A percentile compares a stretch with the other conserved stretches of the same genome.
These are phyloP conservation scores for Macrochelys suwanniensis DNA, from an alignment of 2,797 vertebrate species.

Conservation along the genomic window DNA sequence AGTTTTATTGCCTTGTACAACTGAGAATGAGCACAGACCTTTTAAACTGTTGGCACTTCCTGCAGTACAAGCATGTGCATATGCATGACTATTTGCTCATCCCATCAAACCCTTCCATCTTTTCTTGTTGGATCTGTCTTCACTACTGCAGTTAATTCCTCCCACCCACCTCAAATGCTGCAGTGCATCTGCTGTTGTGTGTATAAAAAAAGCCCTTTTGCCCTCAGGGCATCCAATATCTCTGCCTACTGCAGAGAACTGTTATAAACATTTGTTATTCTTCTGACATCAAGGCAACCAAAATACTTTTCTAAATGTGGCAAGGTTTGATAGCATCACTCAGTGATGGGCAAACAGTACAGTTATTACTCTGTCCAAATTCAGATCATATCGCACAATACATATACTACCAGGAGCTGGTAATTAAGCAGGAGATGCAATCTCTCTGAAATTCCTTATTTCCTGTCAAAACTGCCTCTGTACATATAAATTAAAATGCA, in stretches of 20 bases:
- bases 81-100: neutral
- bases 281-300: constrained; percentile 67
- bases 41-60: constrained; percentile 8
- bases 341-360: constrained; percentile 20
- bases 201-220: constrained; percentile 26
- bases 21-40: neutral
- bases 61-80: neutral
- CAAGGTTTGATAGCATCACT: constrained; percentile 51
- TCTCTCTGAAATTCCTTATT: constrained; percentile 59
- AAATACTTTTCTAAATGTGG: constrained; percentile 65
- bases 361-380: constrained; percentile 23
- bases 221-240: constrained; percentile 67
- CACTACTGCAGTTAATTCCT: neutral
- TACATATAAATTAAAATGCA: constrained; percentile 47
- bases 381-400: constrained; percentile 1
- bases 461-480: constrained; percentile 31
- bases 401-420: neutral
- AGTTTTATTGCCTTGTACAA: neutral
- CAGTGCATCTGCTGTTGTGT: constrained; percentile 51
- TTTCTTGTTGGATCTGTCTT: neutral
- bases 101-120: neutral
- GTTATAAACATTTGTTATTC: constrained; percentile 77
- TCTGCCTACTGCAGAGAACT: constrained; percentile 69
- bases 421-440: constrained; percentile 69
- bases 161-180: constrained; percentile 29